These are phyloP conservation scores for Tethea ocularis DNA, from an alignment of 2,888 invertebrate species.

Conservation along the genomic window DNA sequence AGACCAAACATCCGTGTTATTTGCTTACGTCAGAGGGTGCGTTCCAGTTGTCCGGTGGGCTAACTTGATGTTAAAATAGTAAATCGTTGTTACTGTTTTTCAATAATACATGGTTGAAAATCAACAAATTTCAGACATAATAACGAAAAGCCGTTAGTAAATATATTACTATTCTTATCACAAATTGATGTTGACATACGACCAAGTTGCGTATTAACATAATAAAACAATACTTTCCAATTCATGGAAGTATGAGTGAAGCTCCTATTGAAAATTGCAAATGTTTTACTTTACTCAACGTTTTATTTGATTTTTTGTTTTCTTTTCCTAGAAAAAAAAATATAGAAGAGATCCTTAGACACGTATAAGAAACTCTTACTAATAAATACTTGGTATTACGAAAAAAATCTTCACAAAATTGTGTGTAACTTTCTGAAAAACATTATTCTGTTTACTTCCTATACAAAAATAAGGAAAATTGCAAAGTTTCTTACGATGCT, in stretches of 20 bases:
- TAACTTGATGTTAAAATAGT: too few relatives aligned
- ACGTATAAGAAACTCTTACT: background rate
- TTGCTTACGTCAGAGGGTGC: slow-evolving; percentile 24
- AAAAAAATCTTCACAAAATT: background rate
- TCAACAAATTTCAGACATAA: too few relatives aligned
- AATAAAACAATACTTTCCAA: too few relatives aligned
- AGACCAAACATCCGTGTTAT: slow-evolving; percentile 28
- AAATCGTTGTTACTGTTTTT: too few relatives aligned
- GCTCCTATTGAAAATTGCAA: background rate
- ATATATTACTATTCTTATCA: too few relatives aligned
- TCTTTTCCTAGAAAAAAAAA: background rate
- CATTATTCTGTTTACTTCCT: too few relatives aligned
- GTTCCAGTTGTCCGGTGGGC: slow-evolving; percentile 9
- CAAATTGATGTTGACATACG: too few relatives aligned
- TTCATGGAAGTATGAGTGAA: background rate
- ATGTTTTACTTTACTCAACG: background rate
- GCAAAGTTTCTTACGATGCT: too few relatives aligned
- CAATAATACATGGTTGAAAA: too few relatives aligned
- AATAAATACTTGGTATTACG: background rate
- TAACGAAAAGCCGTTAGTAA: too few relatives aligned
- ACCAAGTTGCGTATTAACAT: too few relatives aligned
- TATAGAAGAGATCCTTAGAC: background rate
- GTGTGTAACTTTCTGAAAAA: background rate
- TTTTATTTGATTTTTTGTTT: background rate
- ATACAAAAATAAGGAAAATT: too few relatives aligned